Percentiles rank a stretch among this genome's conserved stretches.
Evolutionary conservation across 2,113 vertebrate genomes (phyloP).

Genomic region (Sturnus vulgaris): DNA sequence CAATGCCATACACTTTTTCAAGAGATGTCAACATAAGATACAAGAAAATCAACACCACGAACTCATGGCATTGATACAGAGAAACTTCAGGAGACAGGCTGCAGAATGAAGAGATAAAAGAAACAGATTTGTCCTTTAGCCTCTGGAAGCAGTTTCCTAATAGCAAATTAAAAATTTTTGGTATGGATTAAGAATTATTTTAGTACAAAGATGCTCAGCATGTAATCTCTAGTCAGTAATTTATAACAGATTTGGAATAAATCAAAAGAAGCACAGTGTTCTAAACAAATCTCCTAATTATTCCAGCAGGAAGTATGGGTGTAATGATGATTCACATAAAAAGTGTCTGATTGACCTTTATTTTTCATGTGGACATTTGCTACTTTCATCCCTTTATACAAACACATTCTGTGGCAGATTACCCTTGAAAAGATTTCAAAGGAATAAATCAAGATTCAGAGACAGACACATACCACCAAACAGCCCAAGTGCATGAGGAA

Average conservation of each 20-base stretch:
- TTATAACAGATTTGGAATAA: background rate
- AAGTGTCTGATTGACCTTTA: slow-evolving; percentile 22
- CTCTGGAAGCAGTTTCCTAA: background rate
- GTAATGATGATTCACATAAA: slow-evolving; percentile 52
- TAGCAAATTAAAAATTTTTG: background rate
- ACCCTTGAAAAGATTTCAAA: background rate
- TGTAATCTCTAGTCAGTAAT: background rate
- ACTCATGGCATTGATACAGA: background rate
- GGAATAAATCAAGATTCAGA: background rate
- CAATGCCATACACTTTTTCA: background rate
- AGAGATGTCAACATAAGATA: background rate
- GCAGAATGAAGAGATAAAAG: background rate
- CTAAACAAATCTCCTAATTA: slow-evolving; percentile 30
- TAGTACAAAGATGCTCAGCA: background rate
- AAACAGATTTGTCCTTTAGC: background rate
- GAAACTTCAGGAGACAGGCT: background rate
- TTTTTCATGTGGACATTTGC: slow-evolving; percentile 29
- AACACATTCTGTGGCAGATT: slow-evolving; percentile 15
- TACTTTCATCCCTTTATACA: slow-evolving; percentile 27
- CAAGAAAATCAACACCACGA: background rate
- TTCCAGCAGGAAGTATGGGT: slow-evolving; percentile 50
- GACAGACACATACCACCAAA: background rate
- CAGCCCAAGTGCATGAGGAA: background rate
- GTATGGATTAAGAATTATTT: background rate
- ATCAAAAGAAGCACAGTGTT: slow-evolving; percentile 27